phyloP scores from a whole-genome alignment of 1,140 invertebrate genomes.

The Proales similis region DNA sequence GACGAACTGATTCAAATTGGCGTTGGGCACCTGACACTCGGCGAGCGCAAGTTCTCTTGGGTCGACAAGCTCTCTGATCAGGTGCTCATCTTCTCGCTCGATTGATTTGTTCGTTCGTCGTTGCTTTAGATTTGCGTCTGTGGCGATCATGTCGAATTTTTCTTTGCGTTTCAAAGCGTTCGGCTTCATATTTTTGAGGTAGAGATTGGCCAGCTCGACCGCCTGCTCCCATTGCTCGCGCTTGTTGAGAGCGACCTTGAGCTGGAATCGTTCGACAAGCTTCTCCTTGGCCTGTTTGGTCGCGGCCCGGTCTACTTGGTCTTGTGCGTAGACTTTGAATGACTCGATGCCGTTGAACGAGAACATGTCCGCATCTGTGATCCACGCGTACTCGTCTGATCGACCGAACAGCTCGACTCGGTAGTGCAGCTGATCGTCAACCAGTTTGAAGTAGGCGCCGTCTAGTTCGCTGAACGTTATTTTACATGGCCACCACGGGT shows the following conservation, averaged over 20 bases:
- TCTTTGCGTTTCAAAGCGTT: no score
- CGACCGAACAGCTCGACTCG: conserved; percentile 11
- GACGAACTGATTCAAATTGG: no score
- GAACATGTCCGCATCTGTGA: conserved; percentile 20
- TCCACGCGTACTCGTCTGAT: conserved; percentile 7
- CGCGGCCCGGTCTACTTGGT: conserved; percentile 22
- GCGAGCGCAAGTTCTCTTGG: no score
- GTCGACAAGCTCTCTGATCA: no score
- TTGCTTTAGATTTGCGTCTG: no score
- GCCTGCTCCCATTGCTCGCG: conserved; percentile 28
- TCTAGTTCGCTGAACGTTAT: not conserved
- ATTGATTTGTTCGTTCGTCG: no score
- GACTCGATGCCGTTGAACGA: conserved; percentile 24
- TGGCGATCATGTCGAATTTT: no score
- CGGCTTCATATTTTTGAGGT: no score
- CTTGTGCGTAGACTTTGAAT: conserved; percentile 33
- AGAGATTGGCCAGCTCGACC: not conserved
- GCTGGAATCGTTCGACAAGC: conserved; percentile 25
- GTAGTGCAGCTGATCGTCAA: conserved; percentile 7
- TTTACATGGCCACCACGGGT: conserved; percentile 32
- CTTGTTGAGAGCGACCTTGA: conserved; percentile 5
- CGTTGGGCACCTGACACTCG: no score
- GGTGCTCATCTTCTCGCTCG: no score
- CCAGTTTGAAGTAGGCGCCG: not conserved
- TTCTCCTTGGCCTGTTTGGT: conserved; percentile 24